Evolutionary conservation across 2,113 vertebrate genomes (phyloP).

Genomic region (Lampris incognitus): DNA sequence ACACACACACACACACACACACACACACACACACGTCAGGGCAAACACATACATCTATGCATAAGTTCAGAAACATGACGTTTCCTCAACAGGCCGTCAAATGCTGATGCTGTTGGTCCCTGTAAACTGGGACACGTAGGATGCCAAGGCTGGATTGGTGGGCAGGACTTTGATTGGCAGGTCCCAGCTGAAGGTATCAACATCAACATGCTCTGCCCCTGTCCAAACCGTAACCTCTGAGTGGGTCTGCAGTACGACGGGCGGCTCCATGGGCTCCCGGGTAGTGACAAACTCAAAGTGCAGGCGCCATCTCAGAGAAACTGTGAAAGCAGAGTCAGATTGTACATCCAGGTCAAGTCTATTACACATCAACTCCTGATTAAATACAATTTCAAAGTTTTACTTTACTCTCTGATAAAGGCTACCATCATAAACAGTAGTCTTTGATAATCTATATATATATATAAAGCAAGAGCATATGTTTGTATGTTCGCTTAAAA

Average conservation of each 20-base stretch:
- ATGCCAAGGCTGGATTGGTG: constrained; percentile 92
- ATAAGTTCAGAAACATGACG: not conserved
- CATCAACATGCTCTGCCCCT: constrained; percentile 91
- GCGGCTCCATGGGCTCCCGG: constrained; percentile 83
- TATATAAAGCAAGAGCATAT: too few species aligned
- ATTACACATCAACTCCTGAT: too few species aligned
- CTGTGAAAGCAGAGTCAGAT: constrained; percentile 52
- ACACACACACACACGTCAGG: constrained; percentile 21
- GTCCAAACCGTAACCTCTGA: constrained; percentile 89
- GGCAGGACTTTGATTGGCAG: constrained; percentile 96
- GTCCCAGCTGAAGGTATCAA: constrained; percentile 99
- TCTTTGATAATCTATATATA: too few species aligned
- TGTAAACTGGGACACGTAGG: constrained; percentile 91
- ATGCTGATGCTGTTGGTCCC: constrained; percentile 92
- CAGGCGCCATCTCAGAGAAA: constrained; percentile 89
- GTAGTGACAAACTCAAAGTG: constrained; percentile 98
- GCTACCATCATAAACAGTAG: too few species aligned
- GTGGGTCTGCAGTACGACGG: constrained; percentile 87
- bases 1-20: constrained; percentile 6
- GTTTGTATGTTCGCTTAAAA: too few species aligned
- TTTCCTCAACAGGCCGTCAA: constrained; percentile 69
- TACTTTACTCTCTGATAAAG: too few species aligned
- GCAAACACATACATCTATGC: constrained; percentile 10
- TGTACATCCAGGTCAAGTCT: not conserved
- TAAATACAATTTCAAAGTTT: too few species aligned